Evolutionary conservation across 2,888 invertebrate genomes (phyloP), one percentile per base, ranked within the genome.

Genomic region (Amphiduros pacificus): DNA sequence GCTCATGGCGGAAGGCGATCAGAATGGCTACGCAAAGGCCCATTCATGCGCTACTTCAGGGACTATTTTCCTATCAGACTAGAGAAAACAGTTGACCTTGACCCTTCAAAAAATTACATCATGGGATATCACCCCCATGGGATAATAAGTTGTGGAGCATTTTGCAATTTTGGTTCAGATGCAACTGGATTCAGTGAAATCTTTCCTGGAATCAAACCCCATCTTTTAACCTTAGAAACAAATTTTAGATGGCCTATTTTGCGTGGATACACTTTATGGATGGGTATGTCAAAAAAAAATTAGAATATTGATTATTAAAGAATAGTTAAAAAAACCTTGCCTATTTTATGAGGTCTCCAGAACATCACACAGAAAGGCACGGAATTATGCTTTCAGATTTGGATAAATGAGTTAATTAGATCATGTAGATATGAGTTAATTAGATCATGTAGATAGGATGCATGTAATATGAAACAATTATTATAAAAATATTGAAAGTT

Each of bases 41-140:
- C 75, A 0, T 85, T 91, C 81, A 93, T 93, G 91, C 75, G 74
- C 52, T 87, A 90, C 76, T 74, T 75, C 67, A 64, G 89, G 29
- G 88, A 90, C 69, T 97, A 93, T 78, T 97, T 95, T 76, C 96
- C 97, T 0, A 84, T 93, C 27, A 87, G 87, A 63, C 84, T 96
- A 49, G 88, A 92, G 0, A 93, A 93, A 80, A 93, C 92, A 0
- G 87, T 86, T 0, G 91, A 95, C 2, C 78, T 97, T 58, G 89
- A 91, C 72, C 89, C 93, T 0, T 84, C 87, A 36, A 88, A 85
- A 73, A 93, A 93, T 82, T 96, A 96, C 77, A 84, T 95, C 24
- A 75, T 83, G 65, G 92, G 93, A 9, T 88, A 89, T 63, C 94
- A 92, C 81, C 97, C 97, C 0, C 97, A 97, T 82, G 96, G 97